A percentile compares a stretch with the other conserved stretches of the same genome.
Evolutionary conservation across 1,140 invertebrate genomes (phyloP).

Genomic region (Zaprionus nigranus): DNA sequence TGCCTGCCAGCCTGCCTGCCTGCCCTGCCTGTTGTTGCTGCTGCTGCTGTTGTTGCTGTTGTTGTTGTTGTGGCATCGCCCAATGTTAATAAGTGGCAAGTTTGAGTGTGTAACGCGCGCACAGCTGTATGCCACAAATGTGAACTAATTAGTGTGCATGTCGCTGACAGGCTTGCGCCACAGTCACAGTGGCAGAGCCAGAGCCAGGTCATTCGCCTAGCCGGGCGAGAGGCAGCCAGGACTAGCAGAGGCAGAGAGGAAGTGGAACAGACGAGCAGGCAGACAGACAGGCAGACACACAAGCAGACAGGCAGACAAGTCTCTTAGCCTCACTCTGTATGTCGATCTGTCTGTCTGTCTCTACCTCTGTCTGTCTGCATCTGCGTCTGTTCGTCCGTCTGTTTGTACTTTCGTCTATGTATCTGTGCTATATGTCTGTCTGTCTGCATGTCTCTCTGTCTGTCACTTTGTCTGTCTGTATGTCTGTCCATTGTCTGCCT

Average conservation of each 20-base stretch:
- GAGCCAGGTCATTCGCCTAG: constrained; percentile 72
- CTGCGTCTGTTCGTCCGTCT: too few species aligned
- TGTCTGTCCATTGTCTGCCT: too few species aligned
- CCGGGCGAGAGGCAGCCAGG: constrained; percentile 1
- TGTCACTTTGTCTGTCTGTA: too few species aligned
- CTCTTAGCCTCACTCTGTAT: too few species aligned
- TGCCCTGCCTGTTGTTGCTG: constrained; percentile 31
- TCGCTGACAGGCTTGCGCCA: constrained; percentile 61
- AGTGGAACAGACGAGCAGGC: not conserved
- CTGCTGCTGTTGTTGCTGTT: not conserved
- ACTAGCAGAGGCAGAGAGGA: not conserved
- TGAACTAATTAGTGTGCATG: constrained; percentile 81
- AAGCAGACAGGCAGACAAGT: not conserved
- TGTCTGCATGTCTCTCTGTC: too few species aligned
- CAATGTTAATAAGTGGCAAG: constrained; percentile 71
- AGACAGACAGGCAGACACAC: not conserved
- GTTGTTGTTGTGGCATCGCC: constrained; percentile 39
- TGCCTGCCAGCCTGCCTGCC: constrained; percentile 44
- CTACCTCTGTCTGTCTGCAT: too few species aligned
- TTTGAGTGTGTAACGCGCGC: constrained; percentile 57
- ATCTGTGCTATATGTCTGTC: constrained; percentile 1
- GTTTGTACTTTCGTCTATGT: too few species aligned
- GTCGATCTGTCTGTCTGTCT: too few species aligned
- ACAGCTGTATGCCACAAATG: constrained; percentile 55
- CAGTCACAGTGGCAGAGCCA: constrained; percentile 23